Conservation (phyloP, 2,797 vertebrate genomes). For the Sus cebifrons region DNA sequence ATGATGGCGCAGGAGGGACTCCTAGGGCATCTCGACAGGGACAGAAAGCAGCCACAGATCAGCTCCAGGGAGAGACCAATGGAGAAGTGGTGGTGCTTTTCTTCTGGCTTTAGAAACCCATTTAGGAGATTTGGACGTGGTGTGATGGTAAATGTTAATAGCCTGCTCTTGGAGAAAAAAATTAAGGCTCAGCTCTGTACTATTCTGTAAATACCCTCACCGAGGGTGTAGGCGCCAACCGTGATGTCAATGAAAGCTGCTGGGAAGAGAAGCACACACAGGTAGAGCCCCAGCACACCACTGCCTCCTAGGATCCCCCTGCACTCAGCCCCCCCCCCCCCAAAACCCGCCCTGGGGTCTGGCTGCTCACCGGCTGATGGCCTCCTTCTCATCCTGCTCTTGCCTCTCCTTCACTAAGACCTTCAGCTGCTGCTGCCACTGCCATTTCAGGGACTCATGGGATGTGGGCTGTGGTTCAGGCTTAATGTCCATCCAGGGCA, state of each 20-base stretch:
- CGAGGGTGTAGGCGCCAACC: background rate
- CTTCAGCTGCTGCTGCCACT: conserved; percentile 70
- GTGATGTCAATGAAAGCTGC: fast-evolving
- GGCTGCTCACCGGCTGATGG: conserved; percentile 86
- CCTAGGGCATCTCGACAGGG: background rate
- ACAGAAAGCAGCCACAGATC: background rate
- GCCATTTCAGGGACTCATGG: conserved; percentile 38
- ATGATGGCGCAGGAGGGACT: background rate
- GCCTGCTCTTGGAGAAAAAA: background rate
- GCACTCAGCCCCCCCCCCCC: background rate
- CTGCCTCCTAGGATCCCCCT: background rate
- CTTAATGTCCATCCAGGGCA: background rate
- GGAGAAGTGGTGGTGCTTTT: conserved; percentile 37
- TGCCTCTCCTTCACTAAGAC: conserved; percentile 68
- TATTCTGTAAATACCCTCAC: background rate
- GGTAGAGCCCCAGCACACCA: background rate
- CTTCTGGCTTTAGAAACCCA: conserved; percentile 69
- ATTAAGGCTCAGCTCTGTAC: background rate
- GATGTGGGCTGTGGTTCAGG: fast-evolving
- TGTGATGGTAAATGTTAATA: background rate
- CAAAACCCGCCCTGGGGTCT: background rate
- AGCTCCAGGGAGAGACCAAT: background rate
- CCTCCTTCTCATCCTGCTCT: conserved; percentile 85
- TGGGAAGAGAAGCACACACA: background rate
- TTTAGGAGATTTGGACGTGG: background rate